Conservation (phyloP, 2,113 vertebrate genomes). For the Drymodes brunneopygia region DNA sequence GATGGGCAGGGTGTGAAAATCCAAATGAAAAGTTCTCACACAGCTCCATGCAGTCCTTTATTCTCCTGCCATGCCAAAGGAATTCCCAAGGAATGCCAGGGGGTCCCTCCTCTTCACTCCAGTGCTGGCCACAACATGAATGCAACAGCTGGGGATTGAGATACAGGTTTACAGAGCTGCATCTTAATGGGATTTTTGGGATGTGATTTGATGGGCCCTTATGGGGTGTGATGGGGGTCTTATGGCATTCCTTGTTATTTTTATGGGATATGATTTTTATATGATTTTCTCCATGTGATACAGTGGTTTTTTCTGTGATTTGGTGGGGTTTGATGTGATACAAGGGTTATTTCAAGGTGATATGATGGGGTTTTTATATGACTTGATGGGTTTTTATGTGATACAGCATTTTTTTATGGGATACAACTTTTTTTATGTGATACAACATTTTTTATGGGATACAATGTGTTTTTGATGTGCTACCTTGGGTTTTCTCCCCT, state of each 20-base stretch:
- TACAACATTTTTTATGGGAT: background rate
- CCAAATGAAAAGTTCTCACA: background rate
- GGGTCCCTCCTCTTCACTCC: background rate
- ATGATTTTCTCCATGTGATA: background rate
- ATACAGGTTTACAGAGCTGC: background rate
- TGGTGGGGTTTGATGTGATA: background rate
- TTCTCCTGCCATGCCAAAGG: background rate
- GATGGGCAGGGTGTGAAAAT: background rate
- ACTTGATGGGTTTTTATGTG: background rate
- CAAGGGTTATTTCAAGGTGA: too few relatives aligned
- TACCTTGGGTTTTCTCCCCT: accelerated
- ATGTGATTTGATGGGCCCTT: accelerated
- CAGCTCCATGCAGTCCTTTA: background rate
- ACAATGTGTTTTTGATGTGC: background rate
- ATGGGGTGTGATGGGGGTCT: background rate
- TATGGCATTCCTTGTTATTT: background rate
- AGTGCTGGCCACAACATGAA: background rate
- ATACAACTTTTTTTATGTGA: too few relatives aligned
- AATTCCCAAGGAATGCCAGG: background rate
- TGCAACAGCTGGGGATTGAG: background rate
- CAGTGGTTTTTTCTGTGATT: background rate
- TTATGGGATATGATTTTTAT: background rate
- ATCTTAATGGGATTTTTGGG: accelerated
- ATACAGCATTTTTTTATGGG: background rate
- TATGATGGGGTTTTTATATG: too few relatives aligned